Percentiles rank a stretch among this genome's conserved stretches.
These are phyloP conservation scores for Bufo bufo DNA, from an alignment of 2,113 vertebrate genomes.

Conservation along the genomic window DNA sequence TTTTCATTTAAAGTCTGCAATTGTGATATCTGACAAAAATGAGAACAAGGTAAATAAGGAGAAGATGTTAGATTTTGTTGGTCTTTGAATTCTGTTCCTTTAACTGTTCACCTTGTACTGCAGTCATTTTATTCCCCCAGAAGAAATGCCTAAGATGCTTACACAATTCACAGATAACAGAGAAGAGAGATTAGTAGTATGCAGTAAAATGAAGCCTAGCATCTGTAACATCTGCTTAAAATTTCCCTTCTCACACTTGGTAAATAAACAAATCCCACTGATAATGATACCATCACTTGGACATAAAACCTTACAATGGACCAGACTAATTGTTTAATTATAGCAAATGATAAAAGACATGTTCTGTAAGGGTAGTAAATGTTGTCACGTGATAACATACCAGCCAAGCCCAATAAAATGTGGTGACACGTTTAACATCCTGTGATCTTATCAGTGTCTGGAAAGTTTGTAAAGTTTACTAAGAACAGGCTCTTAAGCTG, in stretches of 20 bases:
- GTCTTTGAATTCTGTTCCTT: too few relatives aligned
- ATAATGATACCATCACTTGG: background rate
- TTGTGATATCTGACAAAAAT: too few relatives aligned
- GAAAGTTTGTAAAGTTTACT: background rate
- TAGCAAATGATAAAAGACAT: constrained; percentile 21
- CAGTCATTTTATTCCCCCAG: too few relatives aligned
- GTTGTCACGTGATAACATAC: background rate
- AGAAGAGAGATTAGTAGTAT: background rate
- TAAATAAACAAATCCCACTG: constrained; percentile 31
- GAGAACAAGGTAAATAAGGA: too few relatives aligned
- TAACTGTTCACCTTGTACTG: too few relatives aligned
- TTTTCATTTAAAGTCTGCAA: too few relatives aligned
- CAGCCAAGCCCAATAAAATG: constrained; percentile 17
- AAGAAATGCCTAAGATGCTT: background rate
- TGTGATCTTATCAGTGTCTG: constrained; percentile 17
- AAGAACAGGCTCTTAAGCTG: background rate
- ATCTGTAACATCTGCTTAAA: constrained; percentile 22
- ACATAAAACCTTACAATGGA: constrained; percentile 31
- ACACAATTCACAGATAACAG: background rate
- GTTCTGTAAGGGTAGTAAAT: constrained; percentile 26
- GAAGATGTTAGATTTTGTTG: too few relatives aligned
- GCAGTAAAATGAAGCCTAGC: background rate
- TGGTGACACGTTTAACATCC: background rate
- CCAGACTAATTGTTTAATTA: constrained; percentile 23
- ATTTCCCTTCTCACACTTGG: constrained; percentile 20